Evolutionary conservation across 2,888 invertebrate species (phyloP), one percentile per base, ranked within the genome.

Genomic region (Cosmopolites sordidus): DNA sequence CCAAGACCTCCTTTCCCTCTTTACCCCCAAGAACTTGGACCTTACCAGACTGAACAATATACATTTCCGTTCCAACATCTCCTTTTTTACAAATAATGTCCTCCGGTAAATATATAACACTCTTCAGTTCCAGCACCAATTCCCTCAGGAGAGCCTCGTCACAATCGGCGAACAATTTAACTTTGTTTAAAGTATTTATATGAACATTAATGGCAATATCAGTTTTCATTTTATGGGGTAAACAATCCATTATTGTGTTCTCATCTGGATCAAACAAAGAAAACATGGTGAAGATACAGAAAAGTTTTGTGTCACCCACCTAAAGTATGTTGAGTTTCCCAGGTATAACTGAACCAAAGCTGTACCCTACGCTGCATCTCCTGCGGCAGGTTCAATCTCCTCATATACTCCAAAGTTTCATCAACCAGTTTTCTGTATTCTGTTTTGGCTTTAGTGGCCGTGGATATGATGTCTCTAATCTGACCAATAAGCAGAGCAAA

Each of bases 21-120:
- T 65, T 62, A 1, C 87, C 86, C 11, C 58, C 58, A 9, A 59
- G 86, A 0, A 97, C 96, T 75, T 73, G 70, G 8, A 74, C 73
- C 60, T 69, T 68, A 1, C 96, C 96, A 47, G 86, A 83, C 72
- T 91, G 90, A 37, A 96, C 84, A 59, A 94, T 94, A 73, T 92
- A 94, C 96, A 96, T 97, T 72, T 96, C 92, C 63, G 89, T 89
- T 0, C 96, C 96, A 4, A 95, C 91, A 73, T 96, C 95, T 0
- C 94, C 95, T 38, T 91, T 89, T 46, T 86, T 82, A 64, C 95
- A 95, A n/a, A 97, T 88, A 69, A 86, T 83, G 53, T 69, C 69
- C 3, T 62, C 87, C 0, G 96, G 95, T 16, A 96, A 78, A 69
- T 86, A 96, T 14, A 93, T 86, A 0, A 92, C 88, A 0, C 95